These are phyloP conservation scores for Cotesia typhae DNA, from an alignment of 1,140 invertebrate genomes.

Conservation along the genomic window DNA sequence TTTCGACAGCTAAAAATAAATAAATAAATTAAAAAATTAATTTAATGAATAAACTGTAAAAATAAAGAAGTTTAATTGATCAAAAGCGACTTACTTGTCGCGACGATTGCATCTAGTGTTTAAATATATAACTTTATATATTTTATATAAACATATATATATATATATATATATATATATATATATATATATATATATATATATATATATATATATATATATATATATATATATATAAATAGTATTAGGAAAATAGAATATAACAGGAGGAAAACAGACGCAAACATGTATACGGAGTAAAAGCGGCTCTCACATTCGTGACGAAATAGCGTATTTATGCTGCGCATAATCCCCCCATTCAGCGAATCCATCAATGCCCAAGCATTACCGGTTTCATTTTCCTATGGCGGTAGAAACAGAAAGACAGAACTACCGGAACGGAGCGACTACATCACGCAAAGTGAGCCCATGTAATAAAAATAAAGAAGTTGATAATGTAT, in stretches of 20 bases:
- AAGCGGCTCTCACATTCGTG: conserved; percentile 39
- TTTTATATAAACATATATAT: conserved; percentile 26
- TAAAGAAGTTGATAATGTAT: neutral
- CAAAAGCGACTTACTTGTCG: too few relatives aligned
- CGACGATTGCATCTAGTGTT: too few relatives aligned
- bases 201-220: neutral
- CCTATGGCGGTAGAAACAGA: conserved; percentile 53
- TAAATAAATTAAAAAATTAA: too few relatives aligned
- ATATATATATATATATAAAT: conserved; percentile 15
- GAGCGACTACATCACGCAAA: too few relatives aligned
- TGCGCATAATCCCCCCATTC: conserved; percentile 61
- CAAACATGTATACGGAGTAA: too few relatives aligned
- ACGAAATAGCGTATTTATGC: conserved; percentile 63
- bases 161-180: neutral
- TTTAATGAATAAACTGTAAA: too few relatives aligned
- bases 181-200: neutral
- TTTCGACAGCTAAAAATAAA: too few relatives aligned
- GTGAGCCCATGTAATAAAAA: conserved; percentile 54
- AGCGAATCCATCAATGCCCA: conserved; percentile 62
- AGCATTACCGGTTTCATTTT: conserved; percentile 63
- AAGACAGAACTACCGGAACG: conserved; percentile 17
- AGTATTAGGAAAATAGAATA: conserved; percentile 4
- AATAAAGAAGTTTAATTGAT: too few relatives aligned
- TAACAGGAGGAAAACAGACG: too few relatives aligned
- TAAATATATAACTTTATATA: too few relatives aligned